Evolutionary conservation across 2,888 invertebrate genomes (phyloP).

Genomic region (Tachina lurida): DNA sequence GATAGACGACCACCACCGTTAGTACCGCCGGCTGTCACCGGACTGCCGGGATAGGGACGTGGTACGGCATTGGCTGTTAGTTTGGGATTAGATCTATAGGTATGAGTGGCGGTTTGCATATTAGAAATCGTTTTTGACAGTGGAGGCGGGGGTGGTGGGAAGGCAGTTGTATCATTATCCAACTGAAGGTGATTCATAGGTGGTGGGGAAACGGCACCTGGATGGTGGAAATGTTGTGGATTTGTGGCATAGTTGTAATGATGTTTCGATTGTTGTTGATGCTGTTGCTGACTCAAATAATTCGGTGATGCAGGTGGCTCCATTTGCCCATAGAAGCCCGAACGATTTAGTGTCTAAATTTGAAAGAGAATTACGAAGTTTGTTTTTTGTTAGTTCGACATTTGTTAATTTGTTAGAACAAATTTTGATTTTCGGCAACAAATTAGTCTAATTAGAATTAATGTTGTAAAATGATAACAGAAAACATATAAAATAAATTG

Average conservation of each 20-base stretch:
- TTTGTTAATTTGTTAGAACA: constrained; percentile 60
- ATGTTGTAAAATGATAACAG: neutral
- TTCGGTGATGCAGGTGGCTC: constrained; percentile 81
- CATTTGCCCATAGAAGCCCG: constrained; percentile 75
- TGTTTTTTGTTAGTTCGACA: constrained; percentile 63
- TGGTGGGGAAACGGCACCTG: constrained; percentile 81
- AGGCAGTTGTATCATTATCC: constrained; percentile 76
- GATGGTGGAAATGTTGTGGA: constrained; percentile 82
- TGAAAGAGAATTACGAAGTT: constrained; percentile 55
- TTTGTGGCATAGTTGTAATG: constrained; percentile 78
- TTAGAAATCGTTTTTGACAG: constrained; percentile 81
- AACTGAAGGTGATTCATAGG: constrained; percentile 77
- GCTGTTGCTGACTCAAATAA: constrained; percentile 76
- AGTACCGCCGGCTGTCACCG: constrained; percentile 73
- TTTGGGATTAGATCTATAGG: constrained; percentile 82
- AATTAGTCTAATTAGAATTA: constrained; percentile 21
- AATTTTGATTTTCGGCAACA: neutral
- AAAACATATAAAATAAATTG: constrained; percentile 10
- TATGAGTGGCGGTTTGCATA: constrained; percentile 80
- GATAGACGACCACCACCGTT: constrained; percentile 74
- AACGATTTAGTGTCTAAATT: constrained; percentile 80
- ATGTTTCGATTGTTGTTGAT: constrained; percentile 76
- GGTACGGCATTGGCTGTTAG: constrained; percentile 83
- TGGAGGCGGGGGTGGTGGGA: constrained; percentile 82
- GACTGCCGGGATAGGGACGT: constrained; percentile 82